These are phyloP conservation scores for Schizaphis graminum DNA, from an alignment of 2,888 invertebrate genomes.

Conservation along the genomic window DNA sequence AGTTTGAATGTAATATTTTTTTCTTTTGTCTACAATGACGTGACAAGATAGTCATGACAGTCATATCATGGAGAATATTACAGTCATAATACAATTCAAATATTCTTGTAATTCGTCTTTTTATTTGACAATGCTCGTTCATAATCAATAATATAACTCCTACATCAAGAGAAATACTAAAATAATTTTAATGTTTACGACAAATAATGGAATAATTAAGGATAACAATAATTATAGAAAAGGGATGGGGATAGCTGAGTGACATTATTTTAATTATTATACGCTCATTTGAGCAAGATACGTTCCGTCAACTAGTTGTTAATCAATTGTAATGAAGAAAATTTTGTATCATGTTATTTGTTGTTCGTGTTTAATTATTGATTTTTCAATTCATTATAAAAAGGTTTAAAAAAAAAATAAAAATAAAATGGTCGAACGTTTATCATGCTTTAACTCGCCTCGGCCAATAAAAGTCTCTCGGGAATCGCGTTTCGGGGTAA, in stretches of 20 bases:
- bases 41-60: not conserved
- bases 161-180: not conserved
- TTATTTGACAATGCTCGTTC: not conserved
- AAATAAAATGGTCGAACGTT: not conserved
- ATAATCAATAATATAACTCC: not conserved
- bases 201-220: not conserved
- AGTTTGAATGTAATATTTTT: not conserved
- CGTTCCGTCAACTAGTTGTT: not conserved
- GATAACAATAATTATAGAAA: not conserved
- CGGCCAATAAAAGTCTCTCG: not conserved
- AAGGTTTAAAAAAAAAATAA: not conserved
- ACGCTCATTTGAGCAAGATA: not conserved
- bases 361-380: not conserved
- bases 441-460: not conserved
- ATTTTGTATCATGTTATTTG: not conserved
- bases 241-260: not conserved
- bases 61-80: not conserved
- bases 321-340: not conserved
- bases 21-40: not conserved
- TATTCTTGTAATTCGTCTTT: not conserved
- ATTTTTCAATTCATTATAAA: constrained; percentile 2
- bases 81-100: not conserved
- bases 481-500: constrained; percentile 2
- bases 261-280: not conserved
- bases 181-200: too few species aligned